Percentiles rank a stretch among this genome's conserved stretches.
Conservation (phyloP, 2,797 vertebrate genomes). For the Xiphorhynchus erythropygius region DNA sequence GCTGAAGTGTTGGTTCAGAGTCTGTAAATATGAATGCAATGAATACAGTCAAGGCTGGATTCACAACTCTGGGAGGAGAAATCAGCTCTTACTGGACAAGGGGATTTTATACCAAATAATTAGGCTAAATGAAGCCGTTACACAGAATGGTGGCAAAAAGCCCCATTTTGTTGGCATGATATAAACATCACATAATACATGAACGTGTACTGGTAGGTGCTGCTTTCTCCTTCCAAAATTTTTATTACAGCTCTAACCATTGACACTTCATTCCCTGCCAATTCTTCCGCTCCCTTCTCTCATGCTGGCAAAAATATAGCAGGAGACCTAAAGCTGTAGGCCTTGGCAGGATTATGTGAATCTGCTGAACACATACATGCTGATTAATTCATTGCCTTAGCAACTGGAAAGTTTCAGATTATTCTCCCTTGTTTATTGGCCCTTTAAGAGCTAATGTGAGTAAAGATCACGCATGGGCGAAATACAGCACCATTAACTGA, state of each 20-base stretch:
- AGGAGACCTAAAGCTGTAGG: constrained; percentile 16
- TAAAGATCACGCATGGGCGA: not conserved
- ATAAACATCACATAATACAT: constrained; percentile 24
- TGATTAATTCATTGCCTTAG: constrained; percentile 59
- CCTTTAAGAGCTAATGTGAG: not conserved
- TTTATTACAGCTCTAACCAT: constrained; percentile 55
- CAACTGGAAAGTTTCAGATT: constrained; percentile 25
- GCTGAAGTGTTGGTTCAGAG: not conserved
- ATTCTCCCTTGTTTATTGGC: not conserved
- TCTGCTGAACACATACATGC: not conserved
- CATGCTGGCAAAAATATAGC: constrained; percentile 24
- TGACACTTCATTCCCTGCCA: constrained; percentile 48
- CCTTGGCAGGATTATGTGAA: constrained; percentile 38
- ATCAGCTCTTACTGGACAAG: constrained; percentile 55
- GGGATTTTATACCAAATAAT: constrained; percentile 67
- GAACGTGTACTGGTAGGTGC: constrained; percentile 23
- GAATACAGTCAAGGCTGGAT: constrained; percentile 7
- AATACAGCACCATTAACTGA: not conserved
- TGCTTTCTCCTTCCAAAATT: constrained; percentile 59
- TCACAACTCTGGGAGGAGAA: constrained; percentile 53
- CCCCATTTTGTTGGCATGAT: constrained; percentile 33
- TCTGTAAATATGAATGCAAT: not conserved
- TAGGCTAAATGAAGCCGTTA: constrained; percentile 60
- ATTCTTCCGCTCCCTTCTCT: constrained; percentile 4
- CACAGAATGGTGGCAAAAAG: constrained; percentile 46